These are phyloP conservation scores for Ephestia elutella DNA, from an alignment of 1,140 invertebrate genomes.

Conservation along the genomic window DNA sequence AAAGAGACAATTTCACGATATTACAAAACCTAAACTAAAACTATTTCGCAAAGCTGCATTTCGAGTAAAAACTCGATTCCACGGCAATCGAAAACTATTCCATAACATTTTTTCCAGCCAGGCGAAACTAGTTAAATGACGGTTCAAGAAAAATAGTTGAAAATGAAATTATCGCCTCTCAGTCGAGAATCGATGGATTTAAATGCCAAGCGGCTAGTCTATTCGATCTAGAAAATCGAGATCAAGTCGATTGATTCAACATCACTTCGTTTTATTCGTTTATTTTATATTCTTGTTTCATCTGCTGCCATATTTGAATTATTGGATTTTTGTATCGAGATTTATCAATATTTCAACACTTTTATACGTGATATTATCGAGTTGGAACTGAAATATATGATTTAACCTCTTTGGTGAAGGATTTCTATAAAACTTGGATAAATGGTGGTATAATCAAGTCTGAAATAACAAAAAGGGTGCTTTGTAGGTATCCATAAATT, in stretches of 20 bases:
- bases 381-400: too few species aligned
- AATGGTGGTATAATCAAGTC: too few species aligned
- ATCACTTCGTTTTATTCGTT: slow-evolving; percentile 18
- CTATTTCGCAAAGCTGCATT: not conserved
- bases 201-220: slow-evolving; percentile 18
- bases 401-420: too few species aligned
- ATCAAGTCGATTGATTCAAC: slow-evolving; percentile 17
- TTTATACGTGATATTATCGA: not conserved
- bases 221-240: slow-evolving; percentile 19
- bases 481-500: too few species aligned
- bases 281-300: not conserved
- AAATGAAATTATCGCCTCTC: slow-evolving; percentile 29
- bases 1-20: too few species aligned
- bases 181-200: slow-evolving; percentile 29
- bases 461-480: too few species aligned
- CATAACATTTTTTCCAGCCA: slow-evolving; percentile 1
- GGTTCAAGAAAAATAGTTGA: slow-evolving; percentile 22
- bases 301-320: not conserved
- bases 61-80: not conserved
- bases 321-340: not conserved
- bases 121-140: slow-evolving; percentile 24
- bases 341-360: not conserved
- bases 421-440: too few species aligned
- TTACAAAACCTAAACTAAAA: too few species aligned
- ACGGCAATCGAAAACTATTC: not conserved